phyloP scores from a whole-genome alignment of 2,888 invertebrate genomes.

The Caenorhabditis macrosperma region DNA sequence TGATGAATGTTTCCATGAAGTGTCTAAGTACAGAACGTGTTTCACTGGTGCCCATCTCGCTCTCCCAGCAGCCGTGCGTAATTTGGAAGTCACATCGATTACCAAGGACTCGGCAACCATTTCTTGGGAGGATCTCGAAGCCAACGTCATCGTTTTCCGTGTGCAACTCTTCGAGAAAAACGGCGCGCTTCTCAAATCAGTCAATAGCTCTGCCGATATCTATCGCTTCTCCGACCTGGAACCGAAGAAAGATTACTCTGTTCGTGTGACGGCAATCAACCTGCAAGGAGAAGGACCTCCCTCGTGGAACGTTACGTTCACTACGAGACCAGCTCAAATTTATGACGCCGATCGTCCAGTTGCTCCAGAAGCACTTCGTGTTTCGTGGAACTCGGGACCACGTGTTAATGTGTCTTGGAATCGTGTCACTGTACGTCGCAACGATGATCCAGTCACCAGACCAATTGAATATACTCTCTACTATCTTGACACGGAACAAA shows the following conservation, averaged over 20 bases:
- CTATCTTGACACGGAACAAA: conserved; percentile 64
- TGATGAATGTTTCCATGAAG: conserved; percentile 49
- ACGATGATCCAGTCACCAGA: conserved; percentile 38
- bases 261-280: conserved; percentile 62
- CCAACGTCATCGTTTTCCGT: conserved; percentile 49
- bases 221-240: conserved; percentile 51
- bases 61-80: conserved; percentile 57
- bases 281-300: conserved; percentile 61
- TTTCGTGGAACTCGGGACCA: conserved; percentile 69
- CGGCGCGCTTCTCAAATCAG: conserved; percentile 37
- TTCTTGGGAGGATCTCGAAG: conserved; percentile 63
- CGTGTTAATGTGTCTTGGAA: conserved; percentile 70
- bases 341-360: conserved; percentile 54
- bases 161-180: conserved; percentile 54
- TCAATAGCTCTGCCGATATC: conserved; percentile 62
- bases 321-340: conserved; percentile 52
- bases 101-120: conserved; percentile 57
- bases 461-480: conserved; percentile 62
- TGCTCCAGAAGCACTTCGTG: conserved; percentile 61
- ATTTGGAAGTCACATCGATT: conserved; percentile 61
- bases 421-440: conserved; percentile 40
- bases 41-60: conserved; percentile 57
- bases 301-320: conserved; percentile 69
- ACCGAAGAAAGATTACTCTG: conserved; percentile 49
- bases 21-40: conserved; percentile 49